Base-by-base conservation (phyloP, 2,888 invertebrate genomes). In the Melinopterus prodromus region DNA sequence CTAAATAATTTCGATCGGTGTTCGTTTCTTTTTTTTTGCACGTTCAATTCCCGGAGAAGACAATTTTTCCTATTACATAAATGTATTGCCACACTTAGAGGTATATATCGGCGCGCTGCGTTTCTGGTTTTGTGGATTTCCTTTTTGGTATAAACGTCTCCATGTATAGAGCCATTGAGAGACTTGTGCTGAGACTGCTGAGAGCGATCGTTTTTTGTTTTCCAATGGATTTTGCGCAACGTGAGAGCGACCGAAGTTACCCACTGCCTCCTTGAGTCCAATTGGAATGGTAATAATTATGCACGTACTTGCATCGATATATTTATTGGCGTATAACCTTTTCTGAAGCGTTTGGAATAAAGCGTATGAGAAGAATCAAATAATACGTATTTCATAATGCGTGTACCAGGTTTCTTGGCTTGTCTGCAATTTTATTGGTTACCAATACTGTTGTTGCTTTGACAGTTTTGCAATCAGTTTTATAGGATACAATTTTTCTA, bases 41-140 rank as follows among this genome's bases (percentile, higher is more conserved):
- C 2, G 1, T 7, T 53, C 53, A 53, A 53, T 53, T 53, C 53
- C 53, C 12, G 53, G 9, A 53, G 53, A 53, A 53, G 53, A 53
- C 53, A 53, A 53, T 53, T 53, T 53, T 53, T 53, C 53, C 53
- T 53, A 53, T 53, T 53, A 53, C 53, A 53, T 53, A 53, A 53
- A 53, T 53, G 53, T 53, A 53, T 53, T 53, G 12, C 53, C 53
- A 53, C 53, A 53, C 53, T 1, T 38, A 6, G 38, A 9, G n/a
- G n/a, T n/a, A n/a, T 26, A 26, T 26, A 26, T 26, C 53, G 53
- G 53, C 53, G 53, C 5, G 53, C 53, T 53, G 53, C 53, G 53
- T 53, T 53, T 53, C 53, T 53, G 53, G 53, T 53, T 53, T 53
- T 53, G 53, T 53, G 53, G 53, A 53, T 53, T 53, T 53, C 53